Conservation (phyloP, 2,797 vertebrate species). For the Zalophus californianus region DNA sequence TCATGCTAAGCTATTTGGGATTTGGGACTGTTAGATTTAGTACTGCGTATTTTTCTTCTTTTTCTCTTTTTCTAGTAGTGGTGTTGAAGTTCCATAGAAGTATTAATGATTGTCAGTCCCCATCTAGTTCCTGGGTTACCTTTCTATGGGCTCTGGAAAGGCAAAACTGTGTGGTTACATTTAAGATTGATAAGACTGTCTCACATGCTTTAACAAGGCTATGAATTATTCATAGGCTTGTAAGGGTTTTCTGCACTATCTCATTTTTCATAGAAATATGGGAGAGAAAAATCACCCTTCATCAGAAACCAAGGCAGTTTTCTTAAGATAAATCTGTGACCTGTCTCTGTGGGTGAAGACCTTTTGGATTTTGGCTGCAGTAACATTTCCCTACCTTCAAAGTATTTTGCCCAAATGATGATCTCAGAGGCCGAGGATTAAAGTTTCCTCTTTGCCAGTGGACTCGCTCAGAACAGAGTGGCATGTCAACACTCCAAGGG, state of each 20-base stretch:
- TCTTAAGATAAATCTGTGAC: constrained; percentile 34
- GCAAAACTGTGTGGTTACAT: constrained; percentile 18
- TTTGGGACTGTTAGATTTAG: neutral
- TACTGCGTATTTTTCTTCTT: neutral
- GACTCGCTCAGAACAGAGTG: constrained; percentile 19
- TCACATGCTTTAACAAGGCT: neutral
- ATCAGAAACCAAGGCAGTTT: constrained; percentile 6
- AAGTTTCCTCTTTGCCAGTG: constrained; percentile 30
- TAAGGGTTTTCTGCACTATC: neutral
- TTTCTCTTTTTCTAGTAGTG: neutral
- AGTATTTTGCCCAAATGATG: constrained; percentile 2
- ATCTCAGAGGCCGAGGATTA: neutral
- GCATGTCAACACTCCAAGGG: neutral
- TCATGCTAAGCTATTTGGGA: neutral
- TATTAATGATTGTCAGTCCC: neutral
- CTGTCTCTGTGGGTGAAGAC: neutral
- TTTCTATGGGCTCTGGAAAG: neutral
- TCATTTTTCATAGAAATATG: constrained; percentile 49
- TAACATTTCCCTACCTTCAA: neutral
- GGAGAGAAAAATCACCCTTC: constrained; percentile 38
- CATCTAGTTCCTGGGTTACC: neutral
- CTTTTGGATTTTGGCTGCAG: neutral
- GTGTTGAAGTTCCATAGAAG: neutral
- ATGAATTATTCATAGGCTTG: constrained; percentile 39
- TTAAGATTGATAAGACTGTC: constrained; percentile 27